Base-by-base conservation (phyloP, 1,140 invertebrate species). In the Panonychus citri region DNA sequence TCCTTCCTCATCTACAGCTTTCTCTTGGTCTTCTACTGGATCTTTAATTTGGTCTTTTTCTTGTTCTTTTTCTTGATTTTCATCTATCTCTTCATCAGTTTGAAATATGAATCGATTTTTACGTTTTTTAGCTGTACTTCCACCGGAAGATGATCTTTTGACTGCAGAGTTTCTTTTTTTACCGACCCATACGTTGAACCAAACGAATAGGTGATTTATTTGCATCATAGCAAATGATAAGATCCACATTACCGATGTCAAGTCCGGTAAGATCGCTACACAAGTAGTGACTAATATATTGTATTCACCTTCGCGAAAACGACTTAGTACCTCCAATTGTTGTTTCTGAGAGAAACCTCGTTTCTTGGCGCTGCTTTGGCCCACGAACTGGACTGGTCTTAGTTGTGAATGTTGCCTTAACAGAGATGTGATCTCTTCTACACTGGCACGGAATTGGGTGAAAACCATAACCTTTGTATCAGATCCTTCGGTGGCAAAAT, bases 241-340 rank as follows among this genome's bases (percentile, higher is more conserved):
- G 72, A 70, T 96, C 89, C 1, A 96, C 89, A 69, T 88, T 83
- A 21, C 89, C 90, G 60, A 95, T 86, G 70, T 95, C 89, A 17
- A 95, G 74, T 10, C 90, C 90, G n/a, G n/a, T 74, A 95, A 90
- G 73, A 95, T 90, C 1, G 84, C 89, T n/a, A 91, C 83, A 68
- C 82, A 86, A 1, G 86, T 91, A 13, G 84, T 81, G 21, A 89
- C 79, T 34, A 91, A 70, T n/a, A 79, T 78, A 69, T 90, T 91
- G 67, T 76, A 81, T 8, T 69, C 72, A 24, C 85, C 85, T 52
- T 72, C 70, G 56, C 80, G 74, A 69, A 90, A 91, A 42, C 75
- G 65, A 54, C 77, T 74, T 72, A 89, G 78, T 24, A 83, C 80
- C 69, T 73, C 66, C 30, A 80, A 66, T 66, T 84, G 82, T 54